phyloP scores from a whole-genome alignment of 2,113 vertebrate genomes.

The Odontesthes bonariensis region DNA sequence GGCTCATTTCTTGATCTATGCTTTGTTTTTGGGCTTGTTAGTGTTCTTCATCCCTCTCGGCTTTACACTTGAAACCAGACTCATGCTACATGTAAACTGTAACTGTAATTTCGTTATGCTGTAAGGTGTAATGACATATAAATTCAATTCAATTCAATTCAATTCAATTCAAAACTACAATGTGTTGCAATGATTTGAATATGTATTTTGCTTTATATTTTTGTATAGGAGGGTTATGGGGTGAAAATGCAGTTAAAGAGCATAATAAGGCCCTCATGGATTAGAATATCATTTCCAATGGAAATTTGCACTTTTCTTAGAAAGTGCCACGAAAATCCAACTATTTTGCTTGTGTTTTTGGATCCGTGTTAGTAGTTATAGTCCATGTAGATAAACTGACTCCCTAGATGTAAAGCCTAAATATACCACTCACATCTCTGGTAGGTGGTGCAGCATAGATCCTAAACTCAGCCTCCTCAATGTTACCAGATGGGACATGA shows the following conservation, averaged over 20 bases:
- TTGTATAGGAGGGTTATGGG: not conserved
- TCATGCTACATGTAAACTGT: constrained; percentile 25
- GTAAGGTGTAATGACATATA: no score
- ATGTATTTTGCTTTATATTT: not conserved
- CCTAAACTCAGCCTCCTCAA: not conserved
- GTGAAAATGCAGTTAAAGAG: not conserved
- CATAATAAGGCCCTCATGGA: no score
- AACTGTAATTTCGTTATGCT: no score
- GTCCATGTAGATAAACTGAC: no score
- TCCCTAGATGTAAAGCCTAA: not conserved
- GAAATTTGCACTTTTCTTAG: no score
- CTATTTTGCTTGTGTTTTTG: no score
- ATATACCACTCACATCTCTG: not conserved
- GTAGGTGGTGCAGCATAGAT: no score
- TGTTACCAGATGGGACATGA: not conserved
- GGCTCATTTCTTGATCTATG: constrained; percentile 11
- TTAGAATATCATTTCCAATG: no score
- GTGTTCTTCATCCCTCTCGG: constrained; percentile 7
- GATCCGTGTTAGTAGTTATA: no score
- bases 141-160: no score
- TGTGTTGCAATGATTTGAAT: not conserved
- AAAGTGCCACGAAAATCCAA: no score
- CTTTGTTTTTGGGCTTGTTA: constrained; percentile 30
- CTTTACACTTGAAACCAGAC: constrained; percentile 16
- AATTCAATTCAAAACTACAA: no score